Base-by-base conservation (phyloP, 1,140 invertebrate species). In the Trichomalopsis sarcophagae region DNA sequence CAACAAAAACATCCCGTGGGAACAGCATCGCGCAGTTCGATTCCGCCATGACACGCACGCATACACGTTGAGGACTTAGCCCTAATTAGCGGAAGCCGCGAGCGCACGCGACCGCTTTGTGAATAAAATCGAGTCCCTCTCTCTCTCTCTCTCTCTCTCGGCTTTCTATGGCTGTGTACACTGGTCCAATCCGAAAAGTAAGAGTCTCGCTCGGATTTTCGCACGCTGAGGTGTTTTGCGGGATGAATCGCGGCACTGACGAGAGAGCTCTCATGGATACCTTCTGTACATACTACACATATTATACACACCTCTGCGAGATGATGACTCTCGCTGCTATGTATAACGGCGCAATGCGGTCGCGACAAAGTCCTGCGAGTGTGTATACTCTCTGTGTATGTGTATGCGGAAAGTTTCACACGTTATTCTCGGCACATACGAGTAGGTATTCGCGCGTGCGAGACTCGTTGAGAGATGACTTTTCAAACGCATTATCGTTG, bases 31-130 rank as follows among this genome's bases (percentile, higher is more conserved):
- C 40, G 40, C 33, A 36, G 55, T 17, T 62, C 55, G 55, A n/a
- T 62, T n/a, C 40, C 55, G 55, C 55, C 55, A n/a, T 62, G 21
- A n/a, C 74, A 40, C 75, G 75, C 47, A 77, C 27, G 27, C 1
- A 27, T 27, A 27, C 75, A 14, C 36, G 55, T 44, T 44, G 17
- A 77, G 33, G 73, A 36, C 30, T 13, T 30, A 36, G 77, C 55
- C 21, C 55, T 79, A 79, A 79, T 79, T 79, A 79, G 77, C 77
- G 77, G 77, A 79, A 79, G 77, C 55, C 50, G 30, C 36, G 44
- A 10, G 75, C 75, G 75, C 75, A 68, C 77, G 77, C 77, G 77
- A 79, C n/a, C 30, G 73, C 13, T n/a, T 21, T 21, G 17, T 62
- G 55, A 62, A 62, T 62, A 14, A 14, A n/a, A 62, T 62, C 55